Evolutionary conservation across 30 jellyfish, hydroid and myxozoan genomes (phyloP), one percentile per base, ranked within the genome.

Genomic region (Chironex yamaguchii): DNA sequence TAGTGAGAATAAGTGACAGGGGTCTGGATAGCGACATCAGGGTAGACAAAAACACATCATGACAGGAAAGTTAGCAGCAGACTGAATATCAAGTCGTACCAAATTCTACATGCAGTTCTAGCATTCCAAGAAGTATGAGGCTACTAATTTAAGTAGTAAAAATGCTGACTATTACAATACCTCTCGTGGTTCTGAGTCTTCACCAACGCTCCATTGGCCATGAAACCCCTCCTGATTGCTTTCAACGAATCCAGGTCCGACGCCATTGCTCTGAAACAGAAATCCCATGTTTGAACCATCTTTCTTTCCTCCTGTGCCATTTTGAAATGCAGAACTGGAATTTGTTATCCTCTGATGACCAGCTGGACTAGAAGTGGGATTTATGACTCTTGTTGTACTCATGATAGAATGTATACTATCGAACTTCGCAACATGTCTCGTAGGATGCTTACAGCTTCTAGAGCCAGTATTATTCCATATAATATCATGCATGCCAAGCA

Each of bases 401-500:
- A 42, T 42, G 9, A 42, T 42, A 42, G 58, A 42, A 42, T 42
- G 58, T 17, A 42, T 6, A 66, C 27, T 66, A 66, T 82, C 92
- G 86, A 82, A 49, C 62, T 83, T 54, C 58, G 73, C 70, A 83
- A 82, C 92, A 82, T 82, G 92, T 34, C 70, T 82, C 92, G 85
- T 69, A 20, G 72, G 92, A 27, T 36, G 58, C 58, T 42, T 64
- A 83, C 68, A 82, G 70, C 92, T 68, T n/a, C 88, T 52, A 24
- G 96, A 74, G 71, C 96, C 76, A 63, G 72, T 86, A 62, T 75
- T 74, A 74, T 74, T 78, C 98, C 98, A 92, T 29, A 92, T 92
- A 70, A 92, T 83, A 90, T 92, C 98, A 75, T 80, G 97, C 98
- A 92, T 92, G 65, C 98, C 98, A 88, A 92, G 97, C 50, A 92